phyloP scores from a whole-genome alignment of 1,140 invertebrate species.

The Phortica variegata region DNA sequence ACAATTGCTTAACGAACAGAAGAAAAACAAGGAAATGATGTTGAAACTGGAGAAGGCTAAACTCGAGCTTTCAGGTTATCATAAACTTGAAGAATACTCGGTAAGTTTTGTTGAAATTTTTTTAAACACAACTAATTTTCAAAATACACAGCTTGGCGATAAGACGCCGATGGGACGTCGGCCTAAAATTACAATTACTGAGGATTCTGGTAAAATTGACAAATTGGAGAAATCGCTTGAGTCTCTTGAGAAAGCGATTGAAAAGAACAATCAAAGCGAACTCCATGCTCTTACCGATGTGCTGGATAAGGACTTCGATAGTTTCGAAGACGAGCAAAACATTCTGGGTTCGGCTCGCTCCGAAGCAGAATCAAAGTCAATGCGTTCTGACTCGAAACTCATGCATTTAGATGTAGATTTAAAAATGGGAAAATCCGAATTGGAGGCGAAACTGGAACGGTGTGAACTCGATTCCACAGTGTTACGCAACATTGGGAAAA shows the following conservation, averaged over 20 bases:
- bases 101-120: constrained; percentile 17
- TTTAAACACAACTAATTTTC: neutral
- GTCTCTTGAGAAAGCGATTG: constrained; percentile 37
- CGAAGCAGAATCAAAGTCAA: too few species aligned
- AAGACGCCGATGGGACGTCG: constrained; percentile 36
- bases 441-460: too few species aligned
- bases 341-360: constrained; percentile 43
- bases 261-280: constrained; percentile 40
- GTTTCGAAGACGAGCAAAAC: too few species aligned
- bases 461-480: too few species aligned
- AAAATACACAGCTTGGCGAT: constrained; percentile 2
- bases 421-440: too few species aligned
- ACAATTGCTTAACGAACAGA: constrained; percentile 67
- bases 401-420: too few species aligned
- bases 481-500: too few species aligned
- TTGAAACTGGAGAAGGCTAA: constrained; percentile 66
- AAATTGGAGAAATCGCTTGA: constrained; percentile 44
- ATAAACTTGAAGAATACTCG: constrained; percentile 45
- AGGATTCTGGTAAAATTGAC: constrained; percentile 38
- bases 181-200: constrained; percentile 20
- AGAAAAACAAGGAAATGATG: constrained; percentile 70
- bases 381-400: too few species aligned
- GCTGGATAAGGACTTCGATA: constrained; percentile 25
- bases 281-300: constrained; percentile 35
- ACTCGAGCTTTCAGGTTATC: constrained; percentile 44